Evolutionary conservation across 2,113 vertebrate species (phyloP).

Genomic region (Ophiodon elongatus): DNA sequence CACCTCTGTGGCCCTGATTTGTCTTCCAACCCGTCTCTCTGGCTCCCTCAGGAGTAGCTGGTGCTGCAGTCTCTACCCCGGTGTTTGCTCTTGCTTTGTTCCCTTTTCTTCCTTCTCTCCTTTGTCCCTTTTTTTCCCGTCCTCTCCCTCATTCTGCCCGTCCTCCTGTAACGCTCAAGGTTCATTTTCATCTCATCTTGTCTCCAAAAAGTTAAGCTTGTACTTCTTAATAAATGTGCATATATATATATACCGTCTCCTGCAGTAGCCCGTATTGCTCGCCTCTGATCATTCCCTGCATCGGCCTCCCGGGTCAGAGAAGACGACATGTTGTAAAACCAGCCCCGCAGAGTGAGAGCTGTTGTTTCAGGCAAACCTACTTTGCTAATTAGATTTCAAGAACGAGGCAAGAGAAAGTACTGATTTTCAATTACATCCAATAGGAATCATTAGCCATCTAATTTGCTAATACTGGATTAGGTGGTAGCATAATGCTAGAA

Average conservation of each 20-base stretch:
- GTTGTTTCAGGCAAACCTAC: constrained; percentile 43
- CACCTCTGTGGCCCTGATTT: constrained; percentile 75
- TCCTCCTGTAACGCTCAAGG: background rate
- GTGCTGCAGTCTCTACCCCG: constrained; percentile 59
- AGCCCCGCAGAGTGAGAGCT: background rate
- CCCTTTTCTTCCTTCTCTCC: constrained; percentile 14
- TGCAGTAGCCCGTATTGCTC: constrained; percentile 14
- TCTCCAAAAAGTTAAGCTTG: background rate
- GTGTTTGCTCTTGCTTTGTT: constrained; percentile 65
- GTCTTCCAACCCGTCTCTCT: constrained; percentile 63
- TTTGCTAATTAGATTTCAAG: constrained; percentile 65
- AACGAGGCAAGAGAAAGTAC: constrained; percentile 46
- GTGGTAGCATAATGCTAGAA: constrained; percentile 40
- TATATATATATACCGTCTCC: background rate
- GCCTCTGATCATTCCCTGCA: constrained; percentile 26
- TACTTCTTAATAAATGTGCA: constrained; percentile 41
- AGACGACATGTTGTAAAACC: background rate
- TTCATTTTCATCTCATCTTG: constrained; percentile 1
- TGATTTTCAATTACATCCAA: constrained; percentile 69
- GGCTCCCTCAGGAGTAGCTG: constrained; percentile 68
- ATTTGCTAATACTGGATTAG: constrained; percentile 75
- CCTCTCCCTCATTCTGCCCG: background rate
- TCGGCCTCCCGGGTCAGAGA: constrained; percentile 25
- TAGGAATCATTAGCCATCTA: constrained; percentile 71
- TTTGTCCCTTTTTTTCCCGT: background rate